Base-by-base conservation (phyloP, 2,888 invertebrate genomes). In the Spodoptera exigua region DNA sequence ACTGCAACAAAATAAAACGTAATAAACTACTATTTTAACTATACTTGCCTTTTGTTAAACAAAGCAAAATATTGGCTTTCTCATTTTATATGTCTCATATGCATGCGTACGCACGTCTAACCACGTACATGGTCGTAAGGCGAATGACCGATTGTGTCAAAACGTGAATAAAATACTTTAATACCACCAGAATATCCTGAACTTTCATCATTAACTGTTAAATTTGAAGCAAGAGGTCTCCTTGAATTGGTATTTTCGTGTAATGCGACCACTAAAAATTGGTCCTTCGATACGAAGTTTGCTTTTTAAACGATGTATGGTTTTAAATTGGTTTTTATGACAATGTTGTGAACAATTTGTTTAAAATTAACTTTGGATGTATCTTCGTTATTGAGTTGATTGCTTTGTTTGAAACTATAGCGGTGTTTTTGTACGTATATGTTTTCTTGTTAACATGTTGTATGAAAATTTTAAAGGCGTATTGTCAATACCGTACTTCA, bases 71-170 rank as follows among this genome's bases (percentile, higher is more conserved):
- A 80, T 81, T 77, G 63, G 73, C 77, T 81, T 79, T 79, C 76
- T 70, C 71, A 61, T 70, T 79, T 78, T 78, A 79, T 80, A 70
- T 71, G 74, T 76, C 76, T 70, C 72, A 78, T 80, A 79, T 70
- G 60, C 72, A 82, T 81, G 81, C 84, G 58, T 75, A 65, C 70
- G 72, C 83, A 83, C 84, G 84, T 79, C 76, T 56, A 4, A 40
- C 61, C 54, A 47, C 70, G 61, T 56, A 69, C 63, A 69, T 69
- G 75, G 79, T 70, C 76, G 67, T 74, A 77, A 79, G 85, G 86
- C 81, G 82, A 88, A 85, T 86, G 89, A 86, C 87, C 89, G 88
- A 88, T 88, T 88, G 88, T 82, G 78, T 78, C 73, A 71, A 77
- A 79, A 87, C 88, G 89, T 89, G 88, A 77, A 79, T 85, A 80